Base-by-base conservation (phyloP, 1,140 invertebrate species). In the Zaprionus camerounensis region DNA sequence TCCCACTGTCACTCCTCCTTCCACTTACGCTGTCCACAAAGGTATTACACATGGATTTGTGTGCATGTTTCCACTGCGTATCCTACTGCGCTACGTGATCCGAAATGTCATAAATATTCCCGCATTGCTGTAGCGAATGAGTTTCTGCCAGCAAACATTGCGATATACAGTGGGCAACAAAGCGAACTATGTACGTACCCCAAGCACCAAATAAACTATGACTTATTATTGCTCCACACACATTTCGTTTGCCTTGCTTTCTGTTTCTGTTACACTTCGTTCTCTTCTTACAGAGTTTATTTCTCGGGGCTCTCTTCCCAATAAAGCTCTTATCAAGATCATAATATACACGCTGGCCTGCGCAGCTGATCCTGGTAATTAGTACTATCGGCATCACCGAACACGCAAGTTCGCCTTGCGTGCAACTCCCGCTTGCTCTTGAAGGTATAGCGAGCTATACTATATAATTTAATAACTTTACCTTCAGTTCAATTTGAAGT, bases 81-180 rank as follows among this genome's bases (percentile, higher is more conserved):
- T 59, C 38, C 34, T 36, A n/a, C 62, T 44, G 46, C 41, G 56
- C 77, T 53, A 61, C 71, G 66, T 78, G 70, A 72, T 71, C 71
- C 62, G n/a, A 53, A 81, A 64, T 75, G 78, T 70, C 81, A 81
- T 90, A 81, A 84, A 84, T 78, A 22, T 51, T 11, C 20, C 20
- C 46, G 26, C 13, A 22, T 55, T 55, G 41, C 41, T n/a, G 24
- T 55, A 11, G 31, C 31, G 31, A 34, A 34, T 34, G 31, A 34
- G 11, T 11, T 34, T 11, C 31, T 28, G 53, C 53, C 67, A 55
- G 53, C 61, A 76, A 56, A 66, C 65, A 78, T 71, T 73, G 53
- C 56, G 61, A 59, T 34, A 72, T 69, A 38, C 61, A 51, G 46
- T 49, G 46, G 7, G 20, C n/a, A 17, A 46, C 41, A 46, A 20